A percentile compares a stretch with the other conserved stretches of the same genome.
phyloP scores from a whole-genome alignment of 2,888 invertebrate species.

The Zaprionus bogoriensis region DNA sequence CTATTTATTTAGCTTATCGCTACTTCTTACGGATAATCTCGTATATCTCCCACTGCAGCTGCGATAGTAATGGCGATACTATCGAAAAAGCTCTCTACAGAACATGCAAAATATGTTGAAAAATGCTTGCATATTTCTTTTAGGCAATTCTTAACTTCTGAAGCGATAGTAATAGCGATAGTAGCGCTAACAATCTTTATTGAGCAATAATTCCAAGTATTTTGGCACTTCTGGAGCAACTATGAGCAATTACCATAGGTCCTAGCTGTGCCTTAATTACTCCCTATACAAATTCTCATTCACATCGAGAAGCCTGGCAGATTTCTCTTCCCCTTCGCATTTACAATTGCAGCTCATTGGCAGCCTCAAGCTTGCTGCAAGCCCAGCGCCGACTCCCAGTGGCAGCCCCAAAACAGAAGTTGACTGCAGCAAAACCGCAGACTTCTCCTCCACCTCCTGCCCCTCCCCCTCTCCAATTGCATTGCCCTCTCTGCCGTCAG shows the following conservation, averaged over 20 bases:
- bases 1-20: too few species aligned
- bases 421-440: conserved; percentile 27
- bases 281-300: too few species aligned
- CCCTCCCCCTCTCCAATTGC: not conserved
- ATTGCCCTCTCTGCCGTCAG: not conserved
- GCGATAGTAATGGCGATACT: not conserved
- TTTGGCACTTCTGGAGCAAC: too few species aligned
- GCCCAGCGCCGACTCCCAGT: not conserved
- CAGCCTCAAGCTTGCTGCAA: conserved; percentile 4
- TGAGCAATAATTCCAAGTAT: too few species aligned
- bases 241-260: too few species aligned
- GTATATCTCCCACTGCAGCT: too few species aligned
- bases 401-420: conserved; percentile 53
- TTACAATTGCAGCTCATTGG: conserved; percentile 29
- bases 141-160: too few species aligned
- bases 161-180: too few species aligned
- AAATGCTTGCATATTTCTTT: too few species aligned
- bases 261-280: not conserved
- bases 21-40: too few species aligned
- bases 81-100: not conserved
- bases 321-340: not conserved
- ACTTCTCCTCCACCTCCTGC: not conserved
- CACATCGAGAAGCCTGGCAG: not conserved
- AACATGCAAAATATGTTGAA: too few species aligned
- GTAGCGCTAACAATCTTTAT: too few species aligned